Evolutionary conservation across 2,888 invertebrate species (phyloP), one percentile per base, ranked within the genome.

Genomic region (Rutpela maculata): DNA sequence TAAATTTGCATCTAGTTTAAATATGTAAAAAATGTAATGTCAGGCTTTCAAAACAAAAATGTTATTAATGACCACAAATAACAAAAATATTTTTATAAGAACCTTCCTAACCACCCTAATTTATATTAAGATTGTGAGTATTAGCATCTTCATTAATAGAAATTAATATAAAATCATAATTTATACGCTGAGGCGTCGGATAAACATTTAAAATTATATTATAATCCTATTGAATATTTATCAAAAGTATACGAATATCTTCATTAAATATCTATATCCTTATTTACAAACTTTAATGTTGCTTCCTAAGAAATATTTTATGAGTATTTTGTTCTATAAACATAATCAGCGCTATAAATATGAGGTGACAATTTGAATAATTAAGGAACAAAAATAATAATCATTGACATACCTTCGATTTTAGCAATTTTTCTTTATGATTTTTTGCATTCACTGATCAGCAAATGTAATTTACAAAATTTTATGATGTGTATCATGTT

Each of bases 161-260:
- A n/a, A 62, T n/a, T 26, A 62, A 31, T 22, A 3, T 22, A 26
- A 26, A 11, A 26, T 15, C 12, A 26, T 31, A 65, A 65, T 65
- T 65, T 65, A 65, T 65, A 65, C 43, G 65, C 65, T 19, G 19
- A 65, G 43, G 4, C 17, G 19, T 19, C 15, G 22, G 5, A 17
- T 2, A 65, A 43, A 65, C 15, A 38, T 65, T 43, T 43, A 22
- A 43, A 43, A 65, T 65, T 65, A 19, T 38, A 18, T 18, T 43
- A 43, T 38, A 65, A 68, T 68, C 68, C 57, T 69, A 18, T 56
- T 69, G 11, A 69, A 57, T 68, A 68, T 62, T 68, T 68, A 68
- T 31, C 55, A 35, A 35, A 35, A 35, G 31, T 35, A 35, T 35
- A 35, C 31, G 15, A 56, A 18, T 56, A 31, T 69, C 9, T 35